A percentile compares a stretch with the other conserved stretches of the same genome.
phyloP scores from a whole-genome alignment of 2,888 invertebrate genomes.

The Stenichneumon culpator region DNA sequence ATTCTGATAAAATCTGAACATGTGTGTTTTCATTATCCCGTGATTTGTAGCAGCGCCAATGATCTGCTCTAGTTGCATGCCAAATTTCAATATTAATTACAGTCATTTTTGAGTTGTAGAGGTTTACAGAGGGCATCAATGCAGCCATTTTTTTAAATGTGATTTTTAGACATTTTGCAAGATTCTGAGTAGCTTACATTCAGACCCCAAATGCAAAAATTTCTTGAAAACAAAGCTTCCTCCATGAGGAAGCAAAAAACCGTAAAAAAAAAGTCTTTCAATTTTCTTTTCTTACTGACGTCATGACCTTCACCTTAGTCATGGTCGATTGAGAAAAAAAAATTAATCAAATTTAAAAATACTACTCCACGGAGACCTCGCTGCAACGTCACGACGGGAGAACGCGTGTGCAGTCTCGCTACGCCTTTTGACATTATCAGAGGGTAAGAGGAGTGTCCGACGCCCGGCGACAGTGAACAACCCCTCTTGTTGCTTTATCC shows the following conservation, averaged over 20 bases:
- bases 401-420: slow-evolving; percentile 19
- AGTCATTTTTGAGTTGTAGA: too few relatives aligned
- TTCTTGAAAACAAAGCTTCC: too few relatives aligned
- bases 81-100: too few relatives aligned
- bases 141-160: too few relatives aligned
- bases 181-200: too few relatives aligned
- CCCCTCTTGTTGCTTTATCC: slow-evolving; percentile 33
- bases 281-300: not conserved
- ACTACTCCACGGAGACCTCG: not conserved
- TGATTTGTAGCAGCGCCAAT: too few relatives aligned
- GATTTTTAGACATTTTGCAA: too few relatives aligned
- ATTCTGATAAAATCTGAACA: too few relatives aligned
- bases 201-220: too few relatives aligned
- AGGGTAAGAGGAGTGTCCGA: slow-evolving; percentile 29
- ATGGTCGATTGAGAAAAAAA: not conserved
- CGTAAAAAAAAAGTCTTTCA: not conserved
- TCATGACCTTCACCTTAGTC: slow-evolving; percentile 19
- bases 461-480: slow-evolving; percentile 13
- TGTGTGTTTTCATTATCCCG: too few relatives aligned
- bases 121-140: too few relatives aligned
- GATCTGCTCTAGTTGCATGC: too few relatives aligned
- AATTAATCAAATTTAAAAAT: slow-evolving; percentile 26
- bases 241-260: not conserved
- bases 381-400: not conserved
- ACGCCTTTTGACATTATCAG: slow-evolving; percentile 60